Base-by-base conservation (phyloP, 2,797 vertebrate genomes). In the Anguilla megastoma region DNA sequence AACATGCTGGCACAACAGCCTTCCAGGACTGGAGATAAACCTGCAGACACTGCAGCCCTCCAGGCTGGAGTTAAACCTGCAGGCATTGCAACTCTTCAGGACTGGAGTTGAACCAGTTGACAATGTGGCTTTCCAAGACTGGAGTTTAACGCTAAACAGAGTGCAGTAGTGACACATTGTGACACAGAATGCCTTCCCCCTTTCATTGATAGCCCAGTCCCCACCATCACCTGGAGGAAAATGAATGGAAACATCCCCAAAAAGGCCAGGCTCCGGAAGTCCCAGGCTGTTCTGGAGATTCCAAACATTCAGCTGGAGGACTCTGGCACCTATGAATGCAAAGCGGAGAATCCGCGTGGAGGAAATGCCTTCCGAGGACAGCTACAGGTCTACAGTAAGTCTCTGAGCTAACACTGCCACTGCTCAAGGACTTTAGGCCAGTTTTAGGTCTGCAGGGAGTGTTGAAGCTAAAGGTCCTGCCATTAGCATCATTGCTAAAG, bases 171-270 rank as follows among this genome's bases (percentile, higher is more conserved):
- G n/a, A 14, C 30, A 79, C 41, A 12, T 30, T 56, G 33, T 56
- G 14, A 21, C 36, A 12, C 14, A 16, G 18, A 30, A 24, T 84
- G 60, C 85, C 56, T 60, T 87, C 33, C 24, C 87, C 92, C 88
- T 85, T 85, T 66, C 16, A 87, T 30, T 93, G 92, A 86, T 93
- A 99, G 98, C 92, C 98, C 98, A 0, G 97, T 99, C 93, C 98
- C 98, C 89, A 98, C 98, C 52, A 99, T 99, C 92, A 98, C 98
- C 9, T 99, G 98, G 98, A 97, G 97, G 92, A 99, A 99, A 95
- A 97, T 99, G 93, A 98, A 97, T 79, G 98, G 98, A 12, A 98
- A 98, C 92, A 98, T 99, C 88, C 98, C 98, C 24, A 97, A 97
- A 91, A 99, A 99, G 93, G 97, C 98, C 0, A 95, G 98, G 58